Evolutionary conservation across 2,888 invertebrate species (phyloP).

Genomic region (Nysson spinosus): DNA sequence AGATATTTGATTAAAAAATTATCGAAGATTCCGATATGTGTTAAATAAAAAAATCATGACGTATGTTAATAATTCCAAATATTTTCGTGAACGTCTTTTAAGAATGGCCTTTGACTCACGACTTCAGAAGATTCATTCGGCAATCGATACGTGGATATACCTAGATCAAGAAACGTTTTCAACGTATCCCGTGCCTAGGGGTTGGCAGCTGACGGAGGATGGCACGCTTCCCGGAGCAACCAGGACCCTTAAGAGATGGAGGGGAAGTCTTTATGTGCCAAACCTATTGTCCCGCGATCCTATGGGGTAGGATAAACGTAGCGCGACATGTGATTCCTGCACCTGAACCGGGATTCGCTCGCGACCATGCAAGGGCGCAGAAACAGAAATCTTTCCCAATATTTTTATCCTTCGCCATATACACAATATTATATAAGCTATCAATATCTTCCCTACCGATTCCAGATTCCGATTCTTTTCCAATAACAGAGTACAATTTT

Average conservation of each 20-base stretch:
- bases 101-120: constrained; percentile 22
- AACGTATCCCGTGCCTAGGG: constrained; percentile 42
- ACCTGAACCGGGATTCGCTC: constrained; percentile 49
- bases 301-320: constrained; percentile 44
- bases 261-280: constrained; percentile 49
- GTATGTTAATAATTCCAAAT: neutral
- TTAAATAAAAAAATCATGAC: no score
- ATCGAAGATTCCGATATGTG: no score
- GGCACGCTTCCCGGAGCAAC: constrained; percentile 65
- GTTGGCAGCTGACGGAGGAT: constrained; percentile 59
- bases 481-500: no score
- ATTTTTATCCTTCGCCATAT: neutral
- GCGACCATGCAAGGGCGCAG: constrained; percentile 31
- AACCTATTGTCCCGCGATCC: constrained; percentile 43
- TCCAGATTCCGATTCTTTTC: no score
- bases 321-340: constrained; percentile 63
- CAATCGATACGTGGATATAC: constrained; percentile 40
- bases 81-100: no score
- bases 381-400: constrained; percentile 13
- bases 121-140: constrained; percentile 20
- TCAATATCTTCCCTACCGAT: no score
- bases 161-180: constrained; percentile 37
- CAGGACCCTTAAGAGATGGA: constrained; percentile 25
- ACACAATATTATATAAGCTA: no score
- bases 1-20: no score